phyloP scores from a whole-genome alignment of 2,797 vertebrate species.

The Poecilia velifera region DNA sequence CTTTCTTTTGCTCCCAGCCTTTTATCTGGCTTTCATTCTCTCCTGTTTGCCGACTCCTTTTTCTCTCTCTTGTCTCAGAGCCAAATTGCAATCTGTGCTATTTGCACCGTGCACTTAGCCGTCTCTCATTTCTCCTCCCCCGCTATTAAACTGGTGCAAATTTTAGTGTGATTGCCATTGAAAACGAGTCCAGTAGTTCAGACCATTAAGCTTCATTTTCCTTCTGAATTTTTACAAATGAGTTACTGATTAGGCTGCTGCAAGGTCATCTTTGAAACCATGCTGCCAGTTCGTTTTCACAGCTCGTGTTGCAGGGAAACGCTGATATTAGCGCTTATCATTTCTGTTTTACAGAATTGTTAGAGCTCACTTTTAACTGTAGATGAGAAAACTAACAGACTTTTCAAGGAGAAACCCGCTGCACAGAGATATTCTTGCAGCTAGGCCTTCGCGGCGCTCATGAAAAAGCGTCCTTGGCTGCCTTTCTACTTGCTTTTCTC shows the following conservation, averaged over 20 bases:
- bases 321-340: conserved; percentile 31
- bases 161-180: conserved; percentile 18
- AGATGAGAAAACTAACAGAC: conserved; percentile 29
- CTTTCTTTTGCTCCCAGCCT: conserved; percentile 30
- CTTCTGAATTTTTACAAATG: conserved; percentile 44
- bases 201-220: conserved; percentile 1
- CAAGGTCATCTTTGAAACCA: conserved; percentile 53
- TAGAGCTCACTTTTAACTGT: conserved; percentile 33
- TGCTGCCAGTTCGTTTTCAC: conserved; percentile 31
- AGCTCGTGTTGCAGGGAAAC: conserved; percentile 28
- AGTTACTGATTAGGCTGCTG: conserved; percentile 42
- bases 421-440: conserved; percentile 38
- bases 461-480: conserved; percentile 65
- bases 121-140: conserved; percentile 2
- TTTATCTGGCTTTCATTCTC: conserved; percentile 47
- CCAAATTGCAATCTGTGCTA: conserved; percentile 9
- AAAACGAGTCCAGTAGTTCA: conserved; percentile 8
- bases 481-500: conserved; percentile 44
- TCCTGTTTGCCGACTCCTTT: conserved; percentile 21
- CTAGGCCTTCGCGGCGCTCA: conserved; percentile 30
- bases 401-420: conserved; percentile 42
- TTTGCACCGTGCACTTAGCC: conserved; percentile 11
- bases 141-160: conserved; percentile 4
- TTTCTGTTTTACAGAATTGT: conserved; percentile 23
- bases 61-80: conserved; percentile 13